Evolutionary conservation across 92 coral and sea anemone genomes (phyloP).

Genomic region (Paramuricea clavata): DNA sequence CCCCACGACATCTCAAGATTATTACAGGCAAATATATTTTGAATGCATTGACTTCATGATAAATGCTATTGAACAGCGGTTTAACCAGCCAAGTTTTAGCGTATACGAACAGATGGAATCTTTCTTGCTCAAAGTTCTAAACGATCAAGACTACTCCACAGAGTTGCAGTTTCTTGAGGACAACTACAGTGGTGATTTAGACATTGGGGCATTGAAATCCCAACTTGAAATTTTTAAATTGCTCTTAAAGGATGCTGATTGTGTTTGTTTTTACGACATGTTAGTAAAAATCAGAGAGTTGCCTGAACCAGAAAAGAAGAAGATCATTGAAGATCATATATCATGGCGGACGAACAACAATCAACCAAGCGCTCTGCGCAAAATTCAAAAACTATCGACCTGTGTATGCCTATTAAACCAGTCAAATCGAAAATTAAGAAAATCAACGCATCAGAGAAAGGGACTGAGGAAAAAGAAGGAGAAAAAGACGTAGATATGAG

Average conservation of each 20-base stretch:
- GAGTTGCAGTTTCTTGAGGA: constrained; percentile 64
- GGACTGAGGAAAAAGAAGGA: no score
- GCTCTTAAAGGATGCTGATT: constrained; percentile 61
- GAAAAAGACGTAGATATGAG: no score
- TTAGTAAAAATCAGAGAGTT: constrained; percentile 58
- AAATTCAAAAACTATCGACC: no score
- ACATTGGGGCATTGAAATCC: constrained; percentile 55
- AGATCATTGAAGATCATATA: no score
- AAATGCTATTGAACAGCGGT: constrained; percentile 76
- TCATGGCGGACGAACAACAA: no score
- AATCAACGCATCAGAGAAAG: no score
- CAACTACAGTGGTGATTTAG: constrained; percentile 68
- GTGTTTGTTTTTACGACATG: constrained; percentile 70
- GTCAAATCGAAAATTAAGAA: no score
- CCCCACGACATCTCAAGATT: constrained; percentile 73
- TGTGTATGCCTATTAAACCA: no score
- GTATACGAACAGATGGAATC: constrained; percentile 72
- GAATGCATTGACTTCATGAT: constrained; percentile 73
- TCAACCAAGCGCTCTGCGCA: no score
- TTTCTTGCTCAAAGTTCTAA: constrained; percentile 59
- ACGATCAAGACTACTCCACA: constrained; percentile 67
- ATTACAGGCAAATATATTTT: constrained; percentile 71
- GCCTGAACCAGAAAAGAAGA: constrained; percentile 67
- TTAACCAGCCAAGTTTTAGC: constrained; percentile 74
- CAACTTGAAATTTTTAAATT: constrained; percentile 68